Base-by-base conservation (phyloP, 2,888 invertebrate species). In the Serrognathus titanus region DNA sequence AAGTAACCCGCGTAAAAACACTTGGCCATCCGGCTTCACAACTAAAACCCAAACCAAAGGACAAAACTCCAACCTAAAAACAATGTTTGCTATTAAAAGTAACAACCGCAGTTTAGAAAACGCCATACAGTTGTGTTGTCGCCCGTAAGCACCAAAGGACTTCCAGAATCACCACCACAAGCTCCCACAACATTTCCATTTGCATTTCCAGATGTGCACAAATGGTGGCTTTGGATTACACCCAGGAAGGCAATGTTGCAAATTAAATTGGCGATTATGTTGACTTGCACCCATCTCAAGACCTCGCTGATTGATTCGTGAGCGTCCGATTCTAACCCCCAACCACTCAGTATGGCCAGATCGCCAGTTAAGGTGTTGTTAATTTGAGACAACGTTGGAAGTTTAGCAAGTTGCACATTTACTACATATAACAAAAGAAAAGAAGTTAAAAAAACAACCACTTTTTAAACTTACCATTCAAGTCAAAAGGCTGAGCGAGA, bases 11-110 rank as follows among this genome's bases (percentile, higher is more conserved):
- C 37, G 68, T 67, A 65, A 67, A 71, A 37, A 67, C 72, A 49
- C 63, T 65, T 24, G 71, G 72, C 64, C 66, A 68, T 10, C 71
- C 71, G 13, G 47, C 46, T 41, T 67, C 66, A 58, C 73, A 73
- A 3, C 72, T 71, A 5, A 65, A 61, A 16, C 20, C 53, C 11
- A 58, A 12, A 10, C 53, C 54, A 12, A 53, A 58, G 3, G 57
- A 58, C 36, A 58, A 48, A 11, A 54, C 12, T 12, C 57, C 57
- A 37, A 58, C 36, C 56, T 56, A 41, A 49, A 31, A 31, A 31
- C 24, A 31, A n/a, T n/a, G n/a, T n/a, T 7, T 7, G 24, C 6
- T 6, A 31, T 31, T 1, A 3, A 31, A 31, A 31, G 7, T 31
- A 31, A 31, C 6, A 50, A 11, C n/a, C n/a, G n/a, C n/a, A 40